Evolutionary conservation across 2,888 invertebrate species (phyloP).

Genomic region (Agrochola macilenta): DNA sequence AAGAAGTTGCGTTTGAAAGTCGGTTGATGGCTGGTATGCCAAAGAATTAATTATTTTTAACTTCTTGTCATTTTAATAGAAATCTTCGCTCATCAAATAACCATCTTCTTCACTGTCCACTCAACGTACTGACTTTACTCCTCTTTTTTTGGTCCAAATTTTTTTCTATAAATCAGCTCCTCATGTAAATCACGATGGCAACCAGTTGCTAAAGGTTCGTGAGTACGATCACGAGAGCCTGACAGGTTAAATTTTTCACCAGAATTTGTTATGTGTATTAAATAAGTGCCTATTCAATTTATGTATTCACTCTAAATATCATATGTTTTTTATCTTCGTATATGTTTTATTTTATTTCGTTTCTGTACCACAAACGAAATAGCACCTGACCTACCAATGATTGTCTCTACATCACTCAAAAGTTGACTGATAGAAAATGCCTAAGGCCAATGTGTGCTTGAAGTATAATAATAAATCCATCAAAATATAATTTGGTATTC

Average conservation of each 20-base stretch:
- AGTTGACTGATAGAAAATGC: too few relatives aligned
- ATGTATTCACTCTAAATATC: not conserved
- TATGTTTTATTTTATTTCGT: too few relatives aligned
- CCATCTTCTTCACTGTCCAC: not conserved
- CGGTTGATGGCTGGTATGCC: slow-evolving; percentile 19
- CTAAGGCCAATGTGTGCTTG: too few relatives aligned
- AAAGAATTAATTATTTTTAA: not conserved
- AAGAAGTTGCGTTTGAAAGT: slow-evolving; percentile 19
- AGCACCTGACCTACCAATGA: too few relatives aligned
- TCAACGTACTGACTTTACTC: not conserved
- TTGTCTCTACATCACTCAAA: too few relatives aligned
- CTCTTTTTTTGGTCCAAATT: not conserved
- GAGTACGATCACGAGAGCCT: not conserved
- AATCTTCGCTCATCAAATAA: not conserved
- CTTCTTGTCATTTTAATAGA: not conserved
- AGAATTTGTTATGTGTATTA: not conserved
- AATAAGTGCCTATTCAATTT: not conserved
- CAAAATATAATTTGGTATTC: too few relatives aligned
- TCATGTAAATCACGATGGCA: not conserved
- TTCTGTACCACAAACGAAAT: too few relatives aligned
- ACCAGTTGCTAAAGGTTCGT: not conserved
- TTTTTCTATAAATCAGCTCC: not conserved
- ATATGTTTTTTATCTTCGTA: too few relatives aligned
- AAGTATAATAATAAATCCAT: too few relatives aligned
- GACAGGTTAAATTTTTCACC: not conserved